These are phyloP conservation scores for Oryzias curvinotus DNA, from an alignment of 2,113 vertebrate species.

Conservation along the genomic window DNA sequence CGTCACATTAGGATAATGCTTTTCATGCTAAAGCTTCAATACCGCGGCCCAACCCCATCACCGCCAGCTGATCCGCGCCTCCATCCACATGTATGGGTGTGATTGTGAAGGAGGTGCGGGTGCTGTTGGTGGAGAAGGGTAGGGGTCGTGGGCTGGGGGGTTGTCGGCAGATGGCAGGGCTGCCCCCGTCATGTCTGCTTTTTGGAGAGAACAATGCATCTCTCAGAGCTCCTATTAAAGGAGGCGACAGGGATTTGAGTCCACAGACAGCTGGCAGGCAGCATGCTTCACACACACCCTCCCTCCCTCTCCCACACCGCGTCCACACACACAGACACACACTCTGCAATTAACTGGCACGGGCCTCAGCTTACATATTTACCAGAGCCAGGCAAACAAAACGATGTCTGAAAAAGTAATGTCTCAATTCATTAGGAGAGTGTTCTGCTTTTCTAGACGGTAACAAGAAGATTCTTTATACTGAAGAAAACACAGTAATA, in stretches of 20 bases:
- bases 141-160: neutral
- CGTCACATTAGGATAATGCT: conserved; percentile 23
- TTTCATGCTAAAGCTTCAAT: conserved; percentile 44
- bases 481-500: too few species aligned
- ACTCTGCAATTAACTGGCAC: conserved; percentile 76
- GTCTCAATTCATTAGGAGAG: conserved; percentile 14
- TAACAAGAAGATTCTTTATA: too few species aligned
- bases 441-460: neutral
- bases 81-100: conserved; percentile 39
- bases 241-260: conserved; percentile 69
- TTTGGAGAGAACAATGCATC: conserved; percentile 80
- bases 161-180: conserved; percentile 78
- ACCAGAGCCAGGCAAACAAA: conserved; percentile 71
- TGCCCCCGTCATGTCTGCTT: conserved; percentile 73
- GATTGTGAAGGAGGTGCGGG: conserved; percentile 31
- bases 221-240: conserved; percentile 75
- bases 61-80: conserved; percentile 59
- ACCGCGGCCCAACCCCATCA: conserved; percentile 47
- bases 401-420: conserved; percentile 33
- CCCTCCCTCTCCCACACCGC: conserved; percentile 26
- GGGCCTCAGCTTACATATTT: conserved; percentile 76
- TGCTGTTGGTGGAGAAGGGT: conserved; percentile 41
- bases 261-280: conserved; percentile 80
- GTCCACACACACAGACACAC: conserved; percentile 60
- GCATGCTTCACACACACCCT: conserved; percentile 61